These are phyloP conservation scores for Metallyticus violacea DNA, from an alignment of 2,888 invertebrate species.

Conservation along the genomic window DNA sequence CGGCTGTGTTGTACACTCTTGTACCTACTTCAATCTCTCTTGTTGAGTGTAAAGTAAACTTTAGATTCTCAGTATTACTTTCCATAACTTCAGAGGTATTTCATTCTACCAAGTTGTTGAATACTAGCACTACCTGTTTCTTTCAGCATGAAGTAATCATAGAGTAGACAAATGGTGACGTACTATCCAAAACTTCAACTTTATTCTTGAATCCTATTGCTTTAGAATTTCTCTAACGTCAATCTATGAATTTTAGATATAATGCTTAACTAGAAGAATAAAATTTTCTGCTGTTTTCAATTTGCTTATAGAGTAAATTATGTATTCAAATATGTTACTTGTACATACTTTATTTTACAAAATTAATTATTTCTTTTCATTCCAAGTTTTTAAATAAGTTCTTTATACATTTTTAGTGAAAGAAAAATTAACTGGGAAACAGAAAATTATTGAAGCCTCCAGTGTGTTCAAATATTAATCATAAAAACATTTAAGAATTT, in stretches of 20 bases:
- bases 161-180: constrained; percentile 57
- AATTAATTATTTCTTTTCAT: not conserved
- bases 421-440: not conserved
- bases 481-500: not conserved
- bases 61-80: not conserved
- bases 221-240: not conserved
- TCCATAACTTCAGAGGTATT: constrained; percentile 14
- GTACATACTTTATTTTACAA: not conserved
- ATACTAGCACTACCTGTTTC: constrained; percentile 16
- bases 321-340: not conserved
- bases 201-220: constrained; percentile 31
- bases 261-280: not conserved
- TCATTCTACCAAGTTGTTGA: constrained; percentile 13
- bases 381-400: not conserved
- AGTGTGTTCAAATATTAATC: not conserved
- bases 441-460: not conserved
- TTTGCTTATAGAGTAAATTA: not conserved
- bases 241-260: not conserved
- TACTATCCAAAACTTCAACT: constrained; percentile 66
- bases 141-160: constrained; percentile 33
- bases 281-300: not conserved
- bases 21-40: not conserved
- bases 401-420: not conserved
- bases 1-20: constrained; percentile 13
- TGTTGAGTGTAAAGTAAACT: not conserved